Base-by-base conservation (phyloP, 2,113 vertebrate species). In the Capreolus pygargus region DNA sequence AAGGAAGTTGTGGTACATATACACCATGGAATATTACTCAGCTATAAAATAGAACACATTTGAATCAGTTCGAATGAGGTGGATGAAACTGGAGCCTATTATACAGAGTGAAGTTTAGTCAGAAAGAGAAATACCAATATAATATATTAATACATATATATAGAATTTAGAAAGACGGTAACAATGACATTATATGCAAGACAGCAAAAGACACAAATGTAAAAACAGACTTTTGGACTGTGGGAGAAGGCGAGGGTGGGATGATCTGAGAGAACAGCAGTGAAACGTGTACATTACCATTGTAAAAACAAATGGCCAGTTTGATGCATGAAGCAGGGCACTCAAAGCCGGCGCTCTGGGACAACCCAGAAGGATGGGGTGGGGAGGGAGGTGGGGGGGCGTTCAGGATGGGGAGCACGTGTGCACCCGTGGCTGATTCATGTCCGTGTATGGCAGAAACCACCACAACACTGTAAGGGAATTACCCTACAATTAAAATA, bases 371-470 rank as follows among this genome's bases (percentile, higher is more conserved):
- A 5, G 67, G n/a, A 39, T 23, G 10, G 10, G 19, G 19, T 6
- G 1, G n/a, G 19, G 2, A 39, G 67, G 9, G 2, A 12, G 5
- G 19, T 36, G 10, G 9, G n/a, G 67, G 9, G 4, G 5, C 10
- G n/a, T 39, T 70, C 67, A 70, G 67, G n/a, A 23, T 23, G n/a
- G 1, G 10, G n/a, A 19, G 36, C 67, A 39, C n/a, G 0, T 70
- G n/a, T 39, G 19, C 19, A 70, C 67, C 5, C 2, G 0, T 39
- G 19, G 67, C 67, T 12, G 19, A n/a, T 5, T 70, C n/a, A 6
- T 12, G 67, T 23, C 1, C 0, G 23, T 23, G 4, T 39, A 12
- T 39, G 19, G n/a, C n/a, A 6, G 21, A n/a, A 39, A 70, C 67
- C 10, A 39, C 19, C 67, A 70, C 19, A 70, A 39, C 67, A 39